A percentile compares a stretch with the other conserved stretches of the same genome.
phyloP scores from a whole-genome alignment of 2,797 vertebrate genomes.

The Xiphophorus birchmanni region DNA sequence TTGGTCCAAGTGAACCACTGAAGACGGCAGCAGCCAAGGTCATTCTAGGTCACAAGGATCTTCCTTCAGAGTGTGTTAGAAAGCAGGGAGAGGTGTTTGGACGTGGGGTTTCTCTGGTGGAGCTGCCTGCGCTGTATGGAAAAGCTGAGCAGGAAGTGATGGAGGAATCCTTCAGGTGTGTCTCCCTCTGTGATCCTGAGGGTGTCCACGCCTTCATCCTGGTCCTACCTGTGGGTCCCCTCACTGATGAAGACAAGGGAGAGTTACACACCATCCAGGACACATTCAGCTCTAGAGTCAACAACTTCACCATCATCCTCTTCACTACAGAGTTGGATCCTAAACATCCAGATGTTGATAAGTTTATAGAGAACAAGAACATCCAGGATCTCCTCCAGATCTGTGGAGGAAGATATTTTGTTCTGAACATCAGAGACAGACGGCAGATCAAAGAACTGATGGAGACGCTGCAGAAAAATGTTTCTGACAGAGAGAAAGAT shows the following conservation, averaged over 20 bases:
- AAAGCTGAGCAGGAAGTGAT: too few species aligned
- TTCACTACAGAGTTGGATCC: background rate
- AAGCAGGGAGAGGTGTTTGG: constrained; percentile 1
- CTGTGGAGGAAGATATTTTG: background rate
- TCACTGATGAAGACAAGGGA: background rate
- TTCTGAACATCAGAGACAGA: background rate
- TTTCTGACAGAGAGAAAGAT: background rate
- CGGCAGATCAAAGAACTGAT: background rate
- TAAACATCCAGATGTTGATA: background rate
- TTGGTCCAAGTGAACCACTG: background rate
- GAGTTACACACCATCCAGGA: constrained; percentile 1
- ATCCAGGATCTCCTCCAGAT: background rate
- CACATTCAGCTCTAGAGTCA: background rate
- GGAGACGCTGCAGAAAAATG: background rate
- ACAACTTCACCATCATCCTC: background rate
- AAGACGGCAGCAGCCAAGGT: background rate
- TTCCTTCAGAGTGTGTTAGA: background rate
- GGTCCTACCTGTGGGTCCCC: background rate
- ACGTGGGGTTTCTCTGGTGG: constrained; percentile 3
- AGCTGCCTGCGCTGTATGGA: background rate
- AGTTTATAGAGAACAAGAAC: background rate
- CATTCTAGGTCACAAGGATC: background rate
- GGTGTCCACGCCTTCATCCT: too few species aligned
- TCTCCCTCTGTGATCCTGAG: too few species aligned
- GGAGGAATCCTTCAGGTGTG: too few species aligned